phyloP scores from a whole-genome alignment of 2,113 vertebrate species.

The Dascyllus trimaculatus region DNA sequence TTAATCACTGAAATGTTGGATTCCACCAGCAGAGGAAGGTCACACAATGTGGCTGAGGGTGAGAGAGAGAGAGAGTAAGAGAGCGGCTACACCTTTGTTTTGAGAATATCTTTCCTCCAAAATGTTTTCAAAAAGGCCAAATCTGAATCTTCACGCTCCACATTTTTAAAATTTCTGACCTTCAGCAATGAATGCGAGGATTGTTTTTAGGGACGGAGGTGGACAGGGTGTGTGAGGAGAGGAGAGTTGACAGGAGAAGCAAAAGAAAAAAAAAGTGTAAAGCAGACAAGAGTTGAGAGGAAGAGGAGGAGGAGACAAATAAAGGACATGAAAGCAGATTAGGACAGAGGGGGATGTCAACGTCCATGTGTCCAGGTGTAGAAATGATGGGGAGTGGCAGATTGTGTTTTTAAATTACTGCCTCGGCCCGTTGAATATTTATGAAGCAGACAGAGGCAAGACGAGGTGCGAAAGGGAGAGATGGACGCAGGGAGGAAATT shows the following conservation, averaged over 20 bases:
- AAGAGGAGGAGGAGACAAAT: constrained; percentile 34
- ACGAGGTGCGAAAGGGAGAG: constrained; percentile 52
- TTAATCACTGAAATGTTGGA: background rate
- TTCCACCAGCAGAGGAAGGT: background rate
- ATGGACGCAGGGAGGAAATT: constrained; percentile 72
- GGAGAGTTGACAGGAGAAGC: constrained; percentile 33
- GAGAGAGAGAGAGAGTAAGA: background rate
- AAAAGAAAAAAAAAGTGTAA: constrained; percentile 15
- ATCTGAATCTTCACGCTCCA: background rate
- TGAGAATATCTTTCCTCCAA: background rate
- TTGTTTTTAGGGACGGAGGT: constrained; percentile 29
- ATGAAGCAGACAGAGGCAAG: constrained; percentile 69
- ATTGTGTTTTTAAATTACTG: constrained; percentile 62
- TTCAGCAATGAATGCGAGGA: constrained; percentile 5
- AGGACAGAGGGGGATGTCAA: constrained; percentile 70
- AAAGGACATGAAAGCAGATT: constrained; percentile 69
- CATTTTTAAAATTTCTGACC: background rate
- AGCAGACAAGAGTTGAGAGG: constrained; percentile 18
- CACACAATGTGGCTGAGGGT: background rate
- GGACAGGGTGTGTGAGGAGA: constrained; percentile 25
- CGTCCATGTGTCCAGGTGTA: constrained; percentile 69
- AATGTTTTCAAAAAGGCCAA: constrained; percentile 17
- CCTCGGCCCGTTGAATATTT: constrained; percentile 80
- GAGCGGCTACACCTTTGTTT: too few relatives aligned
- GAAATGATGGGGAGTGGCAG: constrained; percentile 73